A percentile compares a stretch with the other conserved stretches of the same genome.
Conservation (phyloP, 2,113 vertebrate genomes). For the Empidonax alnorum region DNA sequence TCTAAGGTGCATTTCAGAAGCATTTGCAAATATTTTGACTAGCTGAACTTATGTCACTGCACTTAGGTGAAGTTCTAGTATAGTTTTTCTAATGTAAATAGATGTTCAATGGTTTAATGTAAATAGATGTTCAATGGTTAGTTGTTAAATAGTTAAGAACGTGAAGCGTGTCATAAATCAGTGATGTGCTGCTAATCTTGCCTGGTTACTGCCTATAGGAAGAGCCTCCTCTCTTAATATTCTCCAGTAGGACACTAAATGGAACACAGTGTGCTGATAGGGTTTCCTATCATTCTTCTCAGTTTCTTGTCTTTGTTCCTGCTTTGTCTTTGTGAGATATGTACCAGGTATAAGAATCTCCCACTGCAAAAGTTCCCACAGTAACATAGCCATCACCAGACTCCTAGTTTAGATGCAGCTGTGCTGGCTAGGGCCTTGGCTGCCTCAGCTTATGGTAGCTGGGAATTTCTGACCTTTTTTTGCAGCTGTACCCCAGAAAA, state of each 20-base stretch:
- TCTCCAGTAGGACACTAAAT: neutral
- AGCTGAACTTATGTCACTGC: neutral
- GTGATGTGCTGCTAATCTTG: neutral
- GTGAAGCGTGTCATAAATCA: accelerated
- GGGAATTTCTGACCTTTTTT: neutral
- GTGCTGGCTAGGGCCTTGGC: neutral
- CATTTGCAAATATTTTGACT: neutral
- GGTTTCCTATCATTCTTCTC: neutral
- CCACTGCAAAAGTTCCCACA: neutral
- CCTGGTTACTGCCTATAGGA: neutral
- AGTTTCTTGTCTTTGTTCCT: neutral
- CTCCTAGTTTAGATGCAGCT: neutral
- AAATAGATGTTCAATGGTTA: neutral
- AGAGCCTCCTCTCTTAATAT: neutral
- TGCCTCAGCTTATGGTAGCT: neutral
- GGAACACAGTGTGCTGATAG: neutral
- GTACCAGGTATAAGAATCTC: neutral
- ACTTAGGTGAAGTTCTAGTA: neutral
- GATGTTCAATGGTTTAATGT: neutral
- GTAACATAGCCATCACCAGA: neutral
- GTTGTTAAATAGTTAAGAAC: neutral
- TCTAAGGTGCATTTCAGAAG: neutral
- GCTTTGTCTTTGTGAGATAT: neutral
- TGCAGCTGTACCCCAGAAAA: neutral
- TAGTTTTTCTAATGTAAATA: neutral